Evolutionary conservation across 2,797 vertebrate genomes (phyloP).

Genomic region (Melanotaenia parkinsoni): DNA sequence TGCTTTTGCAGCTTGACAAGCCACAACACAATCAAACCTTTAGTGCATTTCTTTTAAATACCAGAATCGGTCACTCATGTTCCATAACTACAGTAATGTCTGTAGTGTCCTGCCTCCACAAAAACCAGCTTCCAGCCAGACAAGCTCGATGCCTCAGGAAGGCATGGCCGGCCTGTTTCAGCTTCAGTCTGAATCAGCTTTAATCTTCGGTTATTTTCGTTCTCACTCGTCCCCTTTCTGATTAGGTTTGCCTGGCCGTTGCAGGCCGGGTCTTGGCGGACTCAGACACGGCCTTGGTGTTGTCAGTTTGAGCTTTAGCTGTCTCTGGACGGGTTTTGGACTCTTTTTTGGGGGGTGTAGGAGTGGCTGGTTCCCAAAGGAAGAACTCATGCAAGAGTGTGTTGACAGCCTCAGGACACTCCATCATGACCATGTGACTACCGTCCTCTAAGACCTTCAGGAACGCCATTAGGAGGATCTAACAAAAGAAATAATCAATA

Average conservation of each 20-base stretch:
- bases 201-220: constrained; percentile 37
- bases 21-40: neutral
- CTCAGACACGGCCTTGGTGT: constrained; percentile 30
- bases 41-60: too few relatives aligned
- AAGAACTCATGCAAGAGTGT: constrained; percentile 96
- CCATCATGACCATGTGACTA: constrained; percentile 99
- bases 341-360: constrained; percentile 68
- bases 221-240: constrained; percentile 28
- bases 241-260: constrained; percentile 50
- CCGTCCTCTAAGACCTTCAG: constrained; percentile 95
- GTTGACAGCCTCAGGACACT: constrained; percentile 95
- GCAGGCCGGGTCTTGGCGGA: constrained; percentile 50
- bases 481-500: neutral
- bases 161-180: constrained; percentile 14
- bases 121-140: constrained; percentile 10
- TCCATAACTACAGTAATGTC: neutral
- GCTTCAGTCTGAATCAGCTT: constrained; percentile 21
- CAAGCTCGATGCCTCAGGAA: constrained; percentile 22
- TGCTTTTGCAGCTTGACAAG: constrained; percentile 12
- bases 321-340: constrained; percentile 74
- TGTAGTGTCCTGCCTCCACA: constrained; percentile 2
- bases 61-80: neutral
- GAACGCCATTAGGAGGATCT: constrained; percentile 95
- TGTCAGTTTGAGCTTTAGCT: constrained; percentile 58
- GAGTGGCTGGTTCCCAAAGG: constrained; percentile 89